Evolutionary conservation across 2,888 invertebrate genomes (phyloP), one percentile per base, ranked within the genome.

Genomic region (Agrochola macilenta): DNA sequence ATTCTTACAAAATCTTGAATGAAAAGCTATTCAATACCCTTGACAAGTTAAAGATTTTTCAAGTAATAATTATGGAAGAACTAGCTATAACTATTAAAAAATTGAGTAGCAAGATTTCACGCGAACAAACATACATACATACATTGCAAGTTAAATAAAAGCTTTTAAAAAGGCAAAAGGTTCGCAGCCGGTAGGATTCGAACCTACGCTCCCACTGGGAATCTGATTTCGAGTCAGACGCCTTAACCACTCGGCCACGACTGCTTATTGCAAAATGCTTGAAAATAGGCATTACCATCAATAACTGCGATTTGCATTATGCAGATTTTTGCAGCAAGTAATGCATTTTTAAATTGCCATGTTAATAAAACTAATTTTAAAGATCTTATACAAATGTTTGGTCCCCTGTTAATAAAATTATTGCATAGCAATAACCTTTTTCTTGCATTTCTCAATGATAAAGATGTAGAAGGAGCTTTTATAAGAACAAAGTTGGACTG

Each of bases 131-230:
- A n/a, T n/a, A n/a, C n/a, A n/a, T n/a, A n/a, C n/a, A n/a, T n/a
- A n/a, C n/a, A n/a, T n/a, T n/a, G n/a, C n/a, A n/a, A n/a, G n/a
- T n/a, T n/a, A n/a, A n/a, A n/a, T n/a, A n/a, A n/a, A n/a, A n/a
- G n/a, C n/a, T n/a, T n/a, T n/a, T n/a, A n/a, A n/a, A 72, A 84
- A 60, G 1, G 14, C 39, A 85, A 82, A 83, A 74, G 3, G 5
- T 90, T 89, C 98, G 98, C 98, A 98, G 98, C 97, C 98, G 98
- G 98, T 98, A 98, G 98, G 98, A 98, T 98, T 98, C 98, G 98
- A 98, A 98, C 98, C 98, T 98, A 98, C 98, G 98, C 98, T 98
- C 98, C 98, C 98, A 98, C 97, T 98, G 98, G 98, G 98, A 98
- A 98, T 98, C 98, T 98, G 98, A 98, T 98, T 98, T 98, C 98